phyloP scores from a whole-genome alignment of 2,113 vertebrate genomes.

The Lipotes vexillifer region DNA sequence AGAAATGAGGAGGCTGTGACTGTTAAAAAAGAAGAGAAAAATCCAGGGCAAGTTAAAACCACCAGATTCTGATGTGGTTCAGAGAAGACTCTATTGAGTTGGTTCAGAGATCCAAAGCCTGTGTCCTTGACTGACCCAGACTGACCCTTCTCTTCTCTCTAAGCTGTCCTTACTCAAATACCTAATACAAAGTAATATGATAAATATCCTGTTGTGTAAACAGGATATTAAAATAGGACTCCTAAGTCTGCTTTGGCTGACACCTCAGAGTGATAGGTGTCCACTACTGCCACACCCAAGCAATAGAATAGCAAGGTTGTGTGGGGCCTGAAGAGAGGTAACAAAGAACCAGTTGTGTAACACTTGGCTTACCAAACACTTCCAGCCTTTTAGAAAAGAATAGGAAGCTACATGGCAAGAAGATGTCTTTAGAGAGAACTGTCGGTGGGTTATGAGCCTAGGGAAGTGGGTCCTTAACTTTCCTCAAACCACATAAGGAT shows the following conservation, averaged over 20 bases:
- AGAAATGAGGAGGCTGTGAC: background rate
- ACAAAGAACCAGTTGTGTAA: background rate
- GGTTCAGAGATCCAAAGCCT: background rate
- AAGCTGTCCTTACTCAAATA: background rate
- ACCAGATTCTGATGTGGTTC: background rate
- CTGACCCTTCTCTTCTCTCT: background rate
- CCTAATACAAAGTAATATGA: background rate
- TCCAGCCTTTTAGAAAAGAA: background rate
- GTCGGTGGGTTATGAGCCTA: background rate
- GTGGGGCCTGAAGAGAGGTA: background rate
- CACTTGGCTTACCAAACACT: background rate
- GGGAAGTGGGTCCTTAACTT: background rate
- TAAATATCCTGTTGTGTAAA: background rate
- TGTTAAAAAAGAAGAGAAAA: background rate
- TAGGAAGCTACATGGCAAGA: background rate
- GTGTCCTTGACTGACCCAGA: background rate
- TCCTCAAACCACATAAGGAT: background rate
- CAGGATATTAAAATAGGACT: background rate
- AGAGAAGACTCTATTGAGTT: background rate
- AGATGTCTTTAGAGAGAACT: background rate
- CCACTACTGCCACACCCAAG: background rate
- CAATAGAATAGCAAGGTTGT: background rate
- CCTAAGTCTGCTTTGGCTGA: background rate
- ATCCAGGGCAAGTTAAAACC: background rate
- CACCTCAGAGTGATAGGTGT: background rate